Percentiles rank a stretch among this genome's conserved stretches.
phyloP scores from a whole-genome alignment of 2,113 vertebrate genomes.

The Rhea pennata region DNA sequence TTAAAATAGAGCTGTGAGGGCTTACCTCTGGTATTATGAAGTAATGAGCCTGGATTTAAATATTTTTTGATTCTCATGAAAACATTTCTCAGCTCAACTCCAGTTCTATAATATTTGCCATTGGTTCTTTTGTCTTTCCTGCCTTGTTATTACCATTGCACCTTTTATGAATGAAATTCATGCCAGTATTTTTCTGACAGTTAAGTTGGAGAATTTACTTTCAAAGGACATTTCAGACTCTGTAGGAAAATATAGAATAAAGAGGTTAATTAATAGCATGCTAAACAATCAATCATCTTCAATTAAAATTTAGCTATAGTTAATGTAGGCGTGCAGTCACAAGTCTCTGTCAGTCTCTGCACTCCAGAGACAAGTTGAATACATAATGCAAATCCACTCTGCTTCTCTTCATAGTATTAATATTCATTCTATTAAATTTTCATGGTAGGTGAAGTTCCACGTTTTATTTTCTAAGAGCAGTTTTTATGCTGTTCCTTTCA shows the following conservation, averaged over 20 bases:
- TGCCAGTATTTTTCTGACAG: not conserved
- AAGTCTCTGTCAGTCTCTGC: conserved; percentile 34
- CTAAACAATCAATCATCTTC: conserved; percentile 55
- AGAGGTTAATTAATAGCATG: conserved; percentile 39
- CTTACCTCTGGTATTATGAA: not conserved
- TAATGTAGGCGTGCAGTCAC: conserved; percentile 22
- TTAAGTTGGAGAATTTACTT: not conserved
- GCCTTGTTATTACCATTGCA: not conserved
- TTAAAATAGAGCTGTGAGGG: not conserved
- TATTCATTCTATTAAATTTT: conserved; percentile 65
- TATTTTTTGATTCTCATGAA: not conserved
- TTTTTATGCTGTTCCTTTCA: not conserved
- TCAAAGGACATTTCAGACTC: conserved; percentile 11
- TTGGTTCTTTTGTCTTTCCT: not conserved
- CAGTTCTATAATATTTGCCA: not conserved
- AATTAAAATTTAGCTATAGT: conserved; percentile 47
- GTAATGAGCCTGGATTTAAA: not conserved
- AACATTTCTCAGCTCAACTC: not conserved
- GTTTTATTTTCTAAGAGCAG: conserved; percentile 36
- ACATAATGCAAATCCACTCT: conserved; percentile 66
- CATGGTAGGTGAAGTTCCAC: conserved; percentile 42
- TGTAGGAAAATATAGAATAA: conserved; percentile 38
- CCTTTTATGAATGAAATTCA: not conserved
- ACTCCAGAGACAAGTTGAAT: conserved; percentile 55
- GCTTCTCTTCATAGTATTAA: conserved; percentile 52